Conservation (phyloP, 2,113 vertebrate species). For the Paramormyrops kingsleyae region DNA sequence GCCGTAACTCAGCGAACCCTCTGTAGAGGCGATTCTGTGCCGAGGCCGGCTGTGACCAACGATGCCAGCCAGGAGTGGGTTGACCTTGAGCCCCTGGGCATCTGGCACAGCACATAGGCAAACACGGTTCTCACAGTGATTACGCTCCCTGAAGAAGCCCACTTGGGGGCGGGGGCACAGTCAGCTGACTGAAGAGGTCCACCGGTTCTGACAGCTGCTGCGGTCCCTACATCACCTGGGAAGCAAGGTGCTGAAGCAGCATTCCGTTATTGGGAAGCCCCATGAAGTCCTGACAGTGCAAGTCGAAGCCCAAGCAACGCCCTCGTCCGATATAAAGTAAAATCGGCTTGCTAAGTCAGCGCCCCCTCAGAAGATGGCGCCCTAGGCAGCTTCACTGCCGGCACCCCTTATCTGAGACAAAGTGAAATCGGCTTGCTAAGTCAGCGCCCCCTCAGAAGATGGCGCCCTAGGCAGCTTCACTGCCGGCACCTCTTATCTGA, state of each 20-base stretch:
- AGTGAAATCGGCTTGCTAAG: no score
- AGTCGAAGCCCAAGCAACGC: neutral
- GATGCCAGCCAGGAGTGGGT: neutral
- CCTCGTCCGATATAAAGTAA: neutral
- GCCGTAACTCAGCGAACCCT: neutral
- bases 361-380: no score
- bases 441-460: no score
- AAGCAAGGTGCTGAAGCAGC: neutral
- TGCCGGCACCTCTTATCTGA: no score
- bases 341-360: no score
- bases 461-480: no score
- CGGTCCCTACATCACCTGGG: neutral
- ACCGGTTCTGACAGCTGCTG: neutral
- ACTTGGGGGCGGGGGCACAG: neutral
- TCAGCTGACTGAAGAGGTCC: neutral
- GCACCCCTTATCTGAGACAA: no score
- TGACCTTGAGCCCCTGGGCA: neutral
- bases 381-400: no score
- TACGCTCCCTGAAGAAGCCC: neutral
- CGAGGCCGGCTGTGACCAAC: neutral
- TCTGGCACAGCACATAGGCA: neutral
- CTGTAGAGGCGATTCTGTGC: neutral
- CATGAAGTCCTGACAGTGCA: neutral
- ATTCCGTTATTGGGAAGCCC: neutral
- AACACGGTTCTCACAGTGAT: neutral